Evolutionary conservation across 35 echinoderm and acorn worm species (phyloP).

Genomic region (Heliocidaris tuberculata): DNA sequence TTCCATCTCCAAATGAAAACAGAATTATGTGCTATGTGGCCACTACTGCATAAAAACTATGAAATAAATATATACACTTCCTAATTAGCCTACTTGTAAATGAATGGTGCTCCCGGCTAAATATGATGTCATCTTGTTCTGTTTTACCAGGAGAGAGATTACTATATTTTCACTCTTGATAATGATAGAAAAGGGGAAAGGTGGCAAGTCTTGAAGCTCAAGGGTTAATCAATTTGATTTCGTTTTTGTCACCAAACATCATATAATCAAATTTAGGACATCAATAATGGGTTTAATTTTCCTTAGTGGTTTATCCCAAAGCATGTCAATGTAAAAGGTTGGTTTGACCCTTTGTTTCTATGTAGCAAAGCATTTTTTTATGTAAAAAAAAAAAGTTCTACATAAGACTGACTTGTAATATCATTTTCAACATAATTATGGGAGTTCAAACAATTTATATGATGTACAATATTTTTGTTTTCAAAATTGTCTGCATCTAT

Average conservation of each 20-base stretch:
- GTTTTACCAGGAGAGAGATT: background rate
- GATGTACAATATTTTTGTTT: too few species aligned
- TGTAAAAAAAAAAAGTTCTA: too few species aligned
- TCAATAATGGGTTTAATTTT: constrained; percentile 19
- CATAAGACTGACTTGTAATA: too few species aligned
- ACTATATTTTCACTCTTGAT: background rate
- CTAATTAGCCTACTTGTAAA: background rate
- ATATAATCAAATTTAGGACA: background rate
- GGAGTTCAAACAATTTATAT: too few species aligned
- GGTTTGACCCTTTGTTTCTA: background rate
- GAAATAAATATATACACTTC: background rate
- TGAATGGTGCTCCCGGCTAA: background rate
- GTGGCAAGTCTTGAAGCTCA: background rate
- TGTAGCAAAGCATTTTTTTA: too few species aligned
- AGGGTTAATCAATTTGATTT: constrained; percentile 18
- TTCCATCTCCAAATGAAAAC: background rate
- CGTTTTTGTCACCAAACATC: background rate
- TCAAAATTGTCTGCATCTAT: too few species aligned
- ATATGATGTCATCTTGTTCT: background rate
- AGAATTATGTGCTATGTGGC: background rate
- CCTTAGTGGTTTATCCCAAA: background rate
- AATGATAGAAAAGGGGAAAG: background rate
- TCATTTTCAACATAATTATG: too few species aligned
- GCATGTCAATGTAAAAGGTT: background rate
- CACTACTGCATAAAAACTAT: background rate